Percentiles rank a stretch among this genome's conserved stretches.
These are phyloP conservation scores for Portevinia maculata DNA, from an alignment of 2,888 invertebrate genomes.

Conservation along the genomic window DNA sequence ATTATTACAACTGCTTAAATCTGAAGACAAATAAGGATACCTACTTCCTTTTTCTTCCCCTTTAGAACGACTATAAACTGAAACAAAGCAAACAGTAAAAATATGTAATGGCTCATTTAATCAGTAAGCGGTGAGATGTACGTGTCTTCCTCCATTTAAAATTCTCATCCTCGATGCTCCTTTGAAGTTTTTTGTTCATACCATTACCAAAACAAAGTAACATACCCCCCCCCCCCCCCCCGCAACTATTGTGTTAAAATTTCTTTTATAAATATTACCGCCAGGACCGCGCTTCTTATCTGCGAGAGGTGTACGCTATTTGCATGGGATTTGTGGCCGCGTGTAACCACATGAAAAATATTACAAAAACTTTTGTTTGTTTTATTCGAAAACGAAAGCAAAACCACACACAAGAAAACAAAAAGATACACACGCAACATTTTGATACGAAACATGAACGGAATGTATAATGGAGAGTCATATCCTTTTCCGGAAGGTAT, in stretches of 20 bases:
- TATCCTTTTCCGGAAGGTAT: no score
- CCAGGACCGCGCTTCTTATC: not conserved
- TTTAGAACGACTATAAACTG: constrained; percentile 27
- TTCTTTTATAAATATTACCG: not conserved
- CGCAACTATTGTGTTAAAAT: constrained; percentile 18
- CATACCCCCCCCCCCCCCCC: not conserved
- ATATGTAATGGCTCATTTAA: constrained; percentile 45
- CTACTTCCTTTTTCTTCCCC: constrained; percentile 1
- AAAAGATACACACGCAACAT: not conserved
- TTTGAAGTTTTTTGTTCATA: constrained; percentile 7
- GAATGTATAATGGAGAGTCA: not conserved
- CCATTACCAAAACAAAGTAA: not conserved
- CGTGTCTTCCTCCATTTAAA: constrained; percentile 39
- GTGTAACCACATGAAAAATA: constrained; percentile 45
- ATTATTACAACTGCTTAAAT: not conserved
- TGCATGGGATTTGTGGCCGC: constrained; percentile 36
- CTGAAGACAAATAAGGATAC: not conserved
- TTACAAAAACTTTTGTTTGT: constrained; percentile 19
- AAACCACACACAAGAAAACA: not conserved
- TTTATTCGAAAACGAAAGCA: not conserved
- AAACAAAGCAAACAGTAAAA: constrained; percentile 51
- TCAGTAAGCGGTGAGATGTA: constrained; percentile 29
- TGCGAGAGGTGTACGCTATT: constrained; percentile 5
- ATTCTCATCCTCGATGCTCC: constrained; percentile 6
- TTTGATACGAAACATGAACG: not conserved